phyloP scores from a whole-genome alignment of 1,140 invertebrate genomes.

The Penaeus chinensis region DNA sequence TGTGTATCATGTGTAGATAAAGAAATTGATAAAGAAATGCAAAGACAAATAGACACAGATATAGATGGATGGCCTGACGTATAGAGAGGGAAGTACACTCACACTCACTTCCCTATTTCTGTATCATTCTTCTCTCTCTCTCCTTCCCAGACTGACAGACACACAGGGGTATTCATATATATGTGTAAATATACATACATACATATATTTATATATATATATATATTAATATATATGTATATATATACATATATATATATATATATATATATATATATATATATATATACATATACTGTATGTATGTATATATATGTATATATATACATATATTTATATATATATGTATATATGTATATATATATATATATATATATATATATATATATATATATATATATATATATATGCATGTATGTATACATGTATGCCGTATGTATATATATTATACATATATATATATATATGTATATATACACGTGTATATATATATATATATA shows the following conservation, averaged over 20 bases:
- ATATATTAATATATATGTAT: constrained; percentile 12
- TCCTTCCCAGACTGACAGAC: neutral
- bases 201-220: neutral
- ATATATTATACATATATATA: too few relatives aligned
- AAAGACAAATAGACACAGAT: too few relatives aligned
- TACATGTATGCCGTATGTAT: neutral
- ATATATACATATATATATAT: neutral
- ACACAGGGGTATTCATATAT: neutral
- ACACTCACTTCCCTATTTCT: too few relatives aligned
- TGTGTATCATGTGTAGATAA: too few relatives aligned
- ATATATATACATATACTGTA: neutral
- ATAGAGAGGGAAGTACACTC: too few relatives aligned
- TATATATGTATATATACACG: too few relatives aligned
- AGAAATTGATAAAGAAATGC: too few relatives aligned
- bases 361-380: constrained; percentile 28
- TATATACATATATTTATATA: neutral
- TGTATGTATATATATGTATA: neutral
- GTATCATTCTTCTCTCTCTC: too few relatives aligned
- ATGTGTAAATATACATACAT: neutral
- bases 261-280: neutral
- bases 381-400: constrained; percentile 26
- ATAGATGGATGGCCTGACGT: too few relatives aligned
- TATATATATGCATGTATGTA: constrained; percentile 15
- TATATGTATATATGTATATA: constrained; percentile 3
- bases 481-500: too few relatives aligned